Evolutionary conservation across 2,113 vertebrate species (phyloP).

Genomic region (Potamarius usumacintae): DNA sequence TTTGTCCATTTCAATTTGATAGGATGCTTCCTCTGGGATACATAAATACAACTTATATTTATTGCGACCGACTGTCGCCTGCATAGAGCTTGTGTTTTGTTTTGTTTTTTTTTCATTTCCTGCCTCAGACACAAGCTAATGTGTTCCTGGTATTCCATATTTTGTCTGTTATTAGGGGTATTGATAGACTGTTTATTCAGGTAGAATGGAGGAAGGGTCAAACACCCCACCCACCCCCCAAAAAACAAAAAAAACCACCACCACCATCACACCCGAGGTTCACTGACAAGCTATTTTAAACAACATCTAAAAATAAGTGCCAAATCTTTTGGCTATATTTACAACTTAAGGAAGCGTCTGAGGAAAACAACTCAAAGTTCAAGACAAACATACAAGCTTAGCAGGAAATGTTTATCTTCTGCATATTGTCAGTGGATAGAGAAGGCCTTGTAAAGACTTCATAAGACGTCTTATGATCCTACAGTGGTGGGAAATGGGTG

Average conservation of each 20-base stretch:
- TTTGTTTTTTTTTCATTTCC: constrained; percentile 60
- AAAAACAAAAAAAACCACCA: constrained; percentile 39
- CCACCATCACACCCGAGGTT: constrained; percentile 33
- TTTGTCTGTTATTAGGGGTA: constrained; percentile 69
- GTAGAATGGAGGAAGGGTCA: constrained; percentile 65
- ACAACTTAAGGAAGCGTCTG: constrained; percentile 25
- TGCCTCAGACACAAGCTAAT: constrained; percentile 54
- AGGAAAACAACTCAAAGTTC: constrained; percentile 31
- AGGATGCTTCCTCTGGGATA: constrained; percentile 70
- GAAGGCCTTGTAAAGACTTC: background rate
- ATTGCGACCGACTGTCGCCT: constrained; percentile 66
- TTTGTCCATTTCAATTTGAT: constrained; percentile 60
- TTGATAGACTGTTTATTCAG: constrained; percentile 77
- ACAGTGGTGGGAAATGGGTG: background rate
- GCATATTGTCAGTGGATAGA: constrained; percentile 40
- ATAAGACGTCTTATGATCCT: background rate
- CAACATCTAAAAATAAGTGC: constrained; percentile 54
- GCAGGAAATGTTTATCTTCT: constrained; percentile 14
- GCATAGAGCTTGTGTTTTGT: constrained; percentile 57
- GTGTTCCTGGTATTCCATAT: constrained; percentile 52
- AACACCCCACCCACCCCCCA: constrained; percentile 44
- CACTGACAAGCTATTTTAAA: constrained; percentile 55
- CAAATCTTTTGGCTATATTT: constrained; percentile 26
- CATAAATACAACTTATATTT: constrained; percentile 65
- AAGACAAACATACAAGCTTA: constrained; percentile 23